Percentiles rank a stretch among this genome's conserved stretches.
These are phyloP conservation scores for Kradibia gibbosae DNA, from an alignment of 1,140 invertebrate species.

Conservation along the genomic window DNA sequence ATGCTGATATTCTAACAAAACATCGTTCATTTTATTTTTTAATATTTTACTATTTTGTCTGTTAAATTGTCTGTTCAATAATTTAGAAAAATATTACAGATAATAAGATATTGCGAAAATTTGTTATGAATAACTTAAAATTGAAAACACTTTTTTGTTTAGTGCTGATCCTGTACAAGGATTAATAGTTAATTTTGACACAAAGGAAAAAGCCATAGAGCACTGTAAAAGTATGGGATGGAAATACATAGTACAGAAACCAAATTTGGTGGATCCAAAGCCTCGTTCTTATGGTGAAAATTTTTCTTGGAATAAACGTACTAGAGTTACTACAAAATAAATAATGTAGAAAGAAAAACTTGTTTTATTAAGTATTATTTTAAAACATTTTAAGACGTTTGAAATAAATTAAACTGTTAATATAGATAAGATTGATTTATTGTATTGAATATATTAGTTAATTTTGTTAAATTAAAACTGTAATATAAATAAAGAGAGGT, in stretches of 20 bases:
- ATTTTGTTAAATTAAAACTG: not conserved
- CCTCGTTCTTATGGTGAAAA: slow-evolving; percentile 95
- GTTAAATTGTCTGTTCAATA: too few relatives aligned
- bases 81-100: too few relatives aligned
- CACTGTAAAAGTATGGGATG: slow-evolving; percentile 98
- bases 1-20: slow-evolving; percentile 19
- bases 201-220: slow-evolving; percentile 89
- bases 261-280: slow-evolving; percentile 74
- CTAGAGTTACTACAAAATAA: slow-evolving; percentile 95
- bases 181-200: slow-evolving; percentile 85
- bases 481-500: not conserved
- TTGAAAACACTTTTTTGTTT: slow-evolving; percentile 58
- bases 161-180: slow-evolving; percentile 97
- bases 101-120: too few relatives aligned
- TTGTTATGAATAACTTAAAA: too few relatives aligned
- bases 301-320: slow-evolving; percentile 97
- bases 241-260: slow-evolving; percentile 86
- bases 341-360: slow-evolving; percentile 19
- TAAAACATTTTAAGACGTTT: not conserved
- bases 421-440: not conserved
- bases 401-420: not conserved
- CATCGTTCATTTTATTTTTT: not conserved
- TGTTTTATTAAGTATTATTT: slow-evolving; percentile 9
- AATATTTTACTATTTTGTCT: not conserved
- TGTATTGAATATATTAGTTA: too few relatives aligned